These are phyloP conservation scores for cat (Felis catus) DNA, from an alignment of 2,113 vertebrate species.

Conservation along the genomic window DNA sequence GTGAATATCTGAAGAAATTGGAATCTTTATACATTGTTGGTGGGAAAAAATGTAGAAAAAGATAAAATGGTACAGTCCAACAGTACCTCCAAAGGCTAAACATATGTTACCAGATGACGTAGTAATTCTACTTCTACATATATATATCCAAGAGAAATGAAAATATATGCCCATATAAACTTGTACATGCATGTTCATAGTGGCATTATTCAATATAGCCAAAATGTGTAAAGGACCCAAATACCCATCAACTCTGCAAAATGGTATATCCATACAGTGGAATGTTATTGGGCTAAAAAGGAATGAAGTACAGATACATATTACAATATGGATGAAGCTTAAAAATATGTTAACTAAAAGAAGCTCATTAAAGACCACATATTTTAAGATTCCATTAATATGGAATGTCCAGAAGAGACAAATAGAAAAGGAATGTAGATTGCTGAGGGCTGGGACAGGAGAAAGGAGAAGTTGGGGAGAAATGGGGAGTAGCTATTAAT, in stretches of 20 bases:
- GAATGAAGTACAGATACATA: neutral
- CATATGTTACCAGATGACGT: neutral
- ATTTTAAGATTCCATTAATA: neutral
- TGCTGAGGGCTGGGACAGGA: neutral
- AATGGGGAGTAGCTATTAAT: neutral
- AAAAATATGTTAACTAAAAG: neutral
- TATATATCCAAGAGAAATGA: neutral
- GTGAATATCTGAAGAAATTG: neutral
- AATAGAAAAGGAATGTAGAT: neutral
- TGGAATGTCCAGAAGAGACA: neutral
- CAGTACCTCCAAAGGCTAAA: neutral
- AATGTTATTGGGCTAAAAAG: neutral
- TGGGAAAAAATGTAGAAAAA: neutral
- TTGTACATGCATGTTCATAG: neutral
- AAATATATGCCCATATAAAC: neutral
- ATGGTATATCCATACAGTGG: neutral
- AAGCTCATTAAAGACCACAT: neutral
- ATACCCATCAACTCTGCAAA: neutral
- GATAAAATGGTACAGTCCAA: neutral
- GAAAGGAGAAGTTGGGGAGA: neutral
- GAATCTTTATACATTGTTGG: neutral
- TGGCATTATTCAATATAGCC: neutral
- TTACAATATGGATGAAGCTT: neutral
- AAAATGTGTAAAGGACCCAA: neutral
- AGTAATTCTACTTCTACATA: neutral